phyloP scores from a whole-genome alignment of 1,140 invertebrate species.

The Nautilus pompilius region DNA sequence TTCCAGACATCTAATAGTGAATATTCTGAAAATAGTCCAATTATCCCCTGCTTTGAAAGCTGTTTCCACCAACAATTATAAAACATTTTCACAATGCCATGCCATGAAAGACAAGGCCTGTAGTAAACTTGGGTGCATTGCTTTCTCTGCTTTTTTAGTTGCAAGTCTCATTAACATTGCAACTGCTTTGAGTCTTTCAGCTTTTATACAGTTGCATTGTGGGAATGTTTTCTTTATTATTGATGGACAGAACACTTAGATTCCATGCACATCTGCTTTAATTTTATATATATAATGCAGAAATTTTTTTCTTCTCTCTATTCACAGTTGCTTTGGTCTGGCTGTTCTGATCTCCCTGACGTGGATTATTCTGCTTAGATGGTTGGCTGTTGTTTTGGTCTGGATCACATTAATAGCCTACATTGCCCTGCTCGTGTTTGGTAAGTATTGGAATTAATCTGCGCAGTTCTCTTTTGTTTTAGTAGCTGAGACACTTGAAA shows the following conservation, averaged over 20 bases:
- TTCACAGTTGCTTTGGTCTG: constrained; percentile 61
- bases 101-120: too few relatives aligned
- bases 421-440: constrained; percentile 66
- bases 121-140: too few relatives aligned
- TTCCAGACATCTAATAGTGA: too few relatives aligned
- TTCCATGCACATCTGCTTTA: background rate
- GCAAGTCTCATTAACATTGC: background rate
- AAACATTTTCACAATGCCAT: too few relatives aligned
- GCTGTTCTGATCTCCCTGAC: constrained; percentile 74
- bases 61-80: too few relatives aligned
- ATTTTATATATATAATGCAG: background rate
- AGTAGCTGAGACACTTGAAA: too few relatives aligned
- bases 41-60: too few relatives aligned
- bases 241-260: background rate
- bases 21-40: too few relatives aligned
- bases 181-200: background rate
- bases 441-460: too few relatives aligned
- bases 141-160: too few relatives aligned
- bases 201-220: background rate
- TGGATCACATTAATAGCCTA: constrained; percentile 79
- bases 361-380: constrained; percentile 86
- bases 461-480: too few relatives aligned
- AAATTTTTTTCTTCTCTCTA: background rate
- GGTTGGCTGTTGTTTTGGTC: constrained; percentile 79
- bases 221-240: background rate